A percentile compares a stretch with the other conserved stretches of the same genome.
phyloP scores from a whole-genome alignment of 1,140 invertebrate genomes.

The Drosophila eugracilis region DNA sequence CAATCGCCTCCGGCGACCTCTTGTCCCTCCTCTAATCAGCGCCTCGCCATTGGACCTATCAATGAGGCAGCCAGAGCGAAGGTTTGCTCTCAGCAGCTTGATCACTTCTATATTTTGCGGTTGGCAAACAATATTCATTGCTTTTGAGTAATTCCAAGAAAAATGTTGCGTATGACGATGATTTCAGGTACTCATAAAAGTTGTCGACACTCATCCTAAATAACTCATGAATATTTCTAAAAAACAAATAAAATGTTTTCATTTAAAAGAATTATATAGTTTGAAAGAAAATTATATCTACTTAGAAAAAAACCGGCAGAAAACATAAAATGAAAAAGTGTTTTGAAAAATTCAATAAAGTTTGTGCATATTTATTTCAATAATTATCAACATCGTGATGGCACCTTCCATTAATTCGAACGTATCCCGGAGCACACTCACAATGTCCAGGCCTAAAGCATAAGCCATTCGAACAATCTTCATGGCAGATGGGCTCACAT shows the following conservation, averaged over 20 bases:
- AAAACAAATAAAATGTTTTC: background rate
- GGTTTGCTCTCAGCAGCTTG: slow-evolving; percentile 37
- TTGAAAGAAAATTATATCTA: no score
- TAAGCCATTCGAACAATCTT: slow-evolving; percentile 86
- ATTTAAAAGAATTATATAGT: background rate
- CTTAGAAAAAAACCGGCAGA: no score
- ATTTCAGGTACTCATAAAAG: slow-evolving; percentile 30
- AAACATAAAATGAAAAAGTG: no score
- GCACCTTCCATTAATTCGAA: slow-evolving; percentile 11
- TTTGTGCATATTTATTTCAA: background rate
- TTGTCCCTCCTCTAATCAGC: slow-evolving; percentile 54
- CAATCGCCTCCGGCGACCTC: slow-evolving; percentile 40
- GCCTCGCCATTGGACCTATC: slow-evolving; percentile 49
- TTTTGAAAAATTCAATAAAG: no score
- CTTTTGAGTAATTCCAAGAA: slow-evolving; percentile 38
- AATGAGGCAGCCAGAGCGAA: slow-evolving; percentile 50
- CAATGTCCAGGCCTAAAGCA: slow-evolving; percentile 86
- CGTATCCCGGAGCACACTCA: slow-evolving; percentile 81
- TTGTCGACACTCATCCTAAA: no score
- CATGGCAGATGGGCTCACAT: slow-evolving; percentile 86
- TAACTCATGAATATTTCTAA: background rate
- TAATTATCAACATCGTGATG: background rate
- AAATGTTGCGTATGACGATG: slow-evolving; percentile 6
- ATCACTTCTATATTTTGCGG: slow-evolving; percentile 25
- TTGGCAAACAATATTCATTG: slow-evolving; percentile 25